Evolutionary conservation across 2,888 invertebrate species (phyloP).

Genomic region (Adelphocoris suturalis): DNA sequence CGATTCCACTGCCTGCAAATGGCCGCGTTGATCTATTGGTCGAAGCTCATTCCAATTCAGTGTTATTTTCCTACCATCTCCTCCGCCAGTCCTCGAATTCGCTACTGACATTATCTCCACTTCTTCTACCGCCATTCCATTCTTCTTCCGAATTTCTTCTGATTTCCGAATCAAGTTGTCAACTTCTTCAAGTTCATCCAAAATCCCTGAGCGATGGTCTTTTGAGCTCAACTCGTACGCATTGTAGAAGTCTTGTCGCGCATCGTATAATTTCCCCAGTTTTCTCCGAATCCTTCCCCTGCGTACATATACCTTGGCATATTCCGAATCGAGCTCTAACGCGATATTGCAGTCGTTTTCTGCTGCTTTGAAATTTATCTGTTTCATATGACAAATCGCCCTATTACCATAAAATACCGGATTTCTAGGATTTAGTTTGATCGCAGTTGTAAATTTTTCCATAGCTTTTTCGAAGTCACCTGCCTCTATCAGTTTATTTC

Average conservation of each 20-base stretch:
- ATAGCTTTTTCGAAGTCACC: constrained; percentile 93
- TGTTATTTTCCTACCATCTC: not conserved
- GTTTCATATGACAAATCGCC: constrained; percentile 91
- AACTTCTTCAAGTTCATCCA: constrained; percentile 53
- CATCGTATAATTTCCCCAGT: constrained; percentile 86
- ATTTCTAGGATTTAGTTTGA: constrained; percentile 88
- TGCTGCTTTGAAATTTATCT: constrained; percentile 83
- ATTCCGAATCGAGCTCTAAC: constrained; percentile 86
- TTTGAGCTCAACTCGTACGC: constrained; percentile 32
- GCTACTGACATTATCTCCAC: not conserved
- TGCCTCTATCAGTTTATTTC: constrained; percentile 89
- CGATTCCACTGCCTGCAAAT: not conserved
- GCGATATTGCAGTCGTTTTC: constrained; percentile 86
- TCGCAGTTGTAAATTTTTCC: constrained; percentile 88
- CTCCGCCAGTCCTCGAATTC: not conserved
- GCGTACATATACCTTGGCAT: constrained; percentile 91
- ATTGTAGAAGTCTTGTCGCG: constrained; percentile 79
- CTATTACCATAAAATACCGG: constrained; percentile 92
- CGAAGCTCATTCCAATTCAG: constrained; percentile 28
- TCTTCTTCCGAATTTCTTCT: constrained; percentile 24
- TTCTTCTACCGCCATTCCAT: not conserved
- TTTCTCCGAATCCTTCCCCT: constrained; percentile 88
- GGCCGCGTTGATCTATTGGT: not conserved
- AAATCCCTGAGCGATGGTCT: not conserved
- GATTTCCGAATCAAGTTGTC: not conserved